Evolutionary conservation across 2,888 invertebrate genomes (phyloP), one percentile per base, ranked within the genome.

Genomic region (Nomada lathburiana): DNA sequence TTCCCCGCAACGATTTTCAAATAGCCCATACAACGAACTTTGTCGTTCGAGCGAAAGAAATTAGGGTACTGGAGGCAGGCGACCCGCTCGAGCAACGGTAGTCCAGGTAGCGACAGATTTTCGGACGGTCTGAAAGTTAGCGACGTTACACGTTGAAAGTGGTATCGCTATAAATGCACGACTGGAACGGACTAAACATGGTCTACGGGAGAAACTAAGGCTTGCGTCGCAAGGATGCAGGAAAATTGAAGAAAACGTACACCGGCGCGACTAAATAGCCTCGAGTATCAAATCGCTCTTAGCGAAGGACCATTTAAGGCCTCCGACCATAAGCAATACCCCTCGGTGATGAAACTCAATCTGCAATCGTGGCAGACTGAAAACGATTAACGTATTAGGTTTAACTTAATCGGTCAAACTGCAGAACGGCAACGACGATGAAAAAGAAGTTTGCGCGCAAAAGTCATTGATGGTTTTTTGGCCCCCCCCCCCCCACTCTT

Each of bases 231-330:
- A 86, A 84, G 80, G 87, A 80, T 77, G 76, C 70, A 82, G 86
- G 86, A 78, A 87, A 87, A 88, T 82, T 84, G 76, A 88, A 78
- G 86, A 88, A 88, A 87, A 87, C 78, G 73, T 82, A 77, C 79
- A 77, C 84, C 71, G 75, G 71, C 72, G 84, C 80, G 82, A 78
- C 88, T 75, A 50, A 71, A 71, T 50, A 87, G 86, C 84, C 82
- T 80, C 86, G 80, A 84, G 87, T 87, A 87, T 87, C 88, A 86
- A 87, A 87, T 87, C 86, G 86, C 87, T 86, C 60, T 62, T 74
- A 71, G 84, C 80, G 88, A 82, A 88, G 82, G 82, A 86, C 87
- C 87, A 87, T 87, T 87, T 87, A 87, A 87, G 87, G 87, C 76
- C 75, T 80, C 88, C 62, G 64, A 77, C 86, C 80, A 87, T 87